These are phyloP conservation scores for Agrotis ipsilon DNA, from an alignment of 2,888 invertebrate species.

Conservation along the genomic window DNA sequence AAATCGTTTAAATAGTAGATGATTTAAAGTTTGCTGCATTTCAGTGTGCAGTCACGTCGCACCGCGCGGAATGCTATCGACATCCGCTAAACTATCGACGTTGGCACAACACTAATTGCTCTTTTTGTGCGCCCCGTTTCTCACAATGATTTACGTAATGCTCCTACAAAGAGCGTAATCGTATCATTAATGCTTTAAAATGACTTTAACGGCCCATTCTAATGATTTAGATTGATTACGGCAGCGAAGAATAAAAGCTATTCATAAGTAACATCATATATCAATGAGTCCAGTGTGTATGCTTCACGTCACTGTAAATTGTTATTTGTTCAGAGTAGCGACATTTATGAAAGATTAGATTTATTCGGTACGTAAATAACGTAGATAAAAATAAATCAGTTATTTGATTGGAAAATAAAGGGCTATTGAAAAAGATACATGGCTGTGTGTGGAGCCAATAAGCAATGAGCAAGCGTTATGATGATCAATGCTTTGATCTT, in stretches of 20 bases:
- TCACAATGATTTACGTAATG: conserved; percentile 86
- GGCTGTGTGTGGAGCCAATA: background rate
- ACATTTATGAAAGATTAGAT: conserved; percentile 61
- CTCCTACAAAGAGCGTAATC: conserved; percentile 79
- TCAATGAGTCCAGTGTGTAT: conserved; percentile 52
- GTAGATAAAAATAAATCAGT: conserved; percentile 32
- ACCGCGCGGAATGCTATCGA: conserved; percentile 87
- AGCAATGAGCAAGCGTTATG: background rate
- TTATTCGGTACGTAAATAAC: conserved; percentile 54
- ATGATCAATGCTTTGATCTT: background rate
- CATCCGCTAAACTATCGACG: conserved; percentile 89
- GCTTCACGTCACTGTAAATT: conserved; percentile 43
- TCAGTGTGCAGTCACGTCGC: conserved; percentile 86
- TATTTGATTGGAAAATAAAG: conserved; percentile 37
- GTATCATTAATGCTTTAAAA: conserved; percentile 83
- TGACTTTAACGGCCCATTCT: conserved; percentile 82
- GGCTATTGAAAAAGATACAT: conserved; percentile 11
- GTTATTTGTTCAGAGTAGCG: conserved; percentile 56
- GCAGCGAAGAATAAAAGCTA: conserved; percentile 67
- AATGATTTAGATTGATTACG: conserved; percentile 85
- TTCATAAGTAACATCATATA: conserved; percentile 64
- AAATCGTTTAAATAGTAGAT: conserved; percentile 53
- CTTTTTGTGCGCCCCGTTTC: conserved; percentile 84
- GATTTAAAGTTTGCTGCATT: conserved; percentile 74
- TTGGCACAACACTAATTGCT: conserved; percentile 88